Percentiles rank a stretch among this genome's conserved stretches.
Evolutionary conservation across 2,888 invertebrate species (phyloP).

Genomic region (Heliconius hortense): DNA sequence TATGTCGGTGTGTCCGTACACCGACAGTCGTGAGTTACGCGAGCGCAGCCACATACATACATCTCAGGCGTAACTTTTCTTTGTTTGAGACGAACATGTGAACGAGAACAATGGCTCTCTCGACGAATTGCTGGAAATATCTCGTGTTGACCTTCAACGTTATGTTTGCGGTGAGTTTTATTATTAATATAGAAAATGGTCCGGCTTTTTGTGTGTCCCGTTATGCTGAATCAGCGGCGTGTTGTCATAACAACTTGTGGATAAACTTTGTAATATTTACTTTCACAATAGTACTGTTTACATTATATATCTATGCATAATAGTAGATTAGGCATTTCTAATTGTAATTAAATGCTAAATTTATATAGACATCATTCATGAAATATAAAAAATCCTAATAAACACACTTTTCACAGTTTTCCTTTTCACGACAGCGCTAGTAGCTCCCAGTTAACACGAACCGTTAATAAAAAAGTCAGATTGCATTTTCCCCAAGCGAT

Average conservation of each 20-base stretch:
- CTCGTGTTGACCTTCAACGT: conserved; percentile 75
- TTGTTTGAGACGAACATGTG: conserved; percentile 76
- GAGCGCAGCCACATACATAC: conserved; percentile 60
- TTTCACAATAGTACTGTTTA: neutral
- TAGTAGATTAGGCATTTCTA: no score
- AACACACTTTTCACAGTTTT: conserved; percentile 33
- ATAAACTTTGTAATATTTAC: conserved; percentile 36
- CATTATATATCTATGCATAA: neutral
- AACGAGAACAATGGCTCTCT: conserved; percentile 72
- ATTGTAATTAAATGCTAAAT: neutral
- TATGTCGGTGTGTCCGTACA: conserved; percentile 65
- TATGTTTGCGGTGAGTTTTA: conserved; percentile 71
- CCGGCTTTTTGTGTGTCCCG: conserved; percentile 47
- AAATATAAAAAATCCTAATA: neutral
- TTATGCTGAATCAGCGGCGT: conserved; percentile 53
- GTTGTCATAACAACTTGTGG: conserved; percentile 73
- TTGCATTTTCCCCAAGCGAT: conserved; percentile 9
- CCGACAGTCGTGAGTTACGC: conserved; percentile 55
- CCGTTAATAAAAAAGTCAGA: neutral
- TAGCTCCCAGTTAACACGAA: conserved; percentile 15
- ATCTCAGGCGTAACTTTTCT: conserved; percentile 71
- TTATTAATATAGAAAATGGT: conserved; percentile 33
- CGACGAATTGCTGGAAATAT: conserved; percentile 79
- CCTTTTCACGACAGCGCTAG: conserved; percentile 47
- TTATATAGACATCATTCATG: neutral